Evolutionary conservation across 2,888 invertebrate genomes (phyloP), one percentile per base, ranked within the genome.

Genomic region (Oscheius sp.): DNA sequence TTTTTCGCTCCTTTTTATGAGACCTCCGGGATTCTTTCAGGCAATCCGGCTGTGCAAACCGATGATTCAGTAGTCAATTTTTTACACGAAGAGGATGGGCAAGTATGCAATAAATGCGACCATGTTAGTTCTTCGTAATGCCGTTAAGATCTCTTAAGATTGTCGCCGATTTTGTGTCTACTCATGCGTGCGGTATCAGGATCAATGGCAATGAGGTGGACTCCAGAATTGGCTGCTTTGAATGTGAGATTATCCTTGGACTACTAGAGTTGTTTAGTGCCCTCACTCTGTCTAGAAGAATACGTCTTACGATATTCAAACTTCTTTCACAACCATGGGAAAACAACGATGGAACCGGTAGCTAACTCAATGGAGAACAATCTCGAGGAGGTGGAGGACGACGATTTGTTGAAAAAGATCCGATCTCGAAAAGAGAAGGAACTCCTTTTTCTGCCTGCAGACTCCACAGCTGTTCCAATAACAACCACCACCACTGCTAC

Each of bases 121-220:
- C 78, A 48, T 70, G 80, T 76, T 17, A 20, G 65, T 29, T 34
- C 2, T 33, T 23, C 12, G 5, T 1, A 2, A 5, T 37, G 34
- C 23, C n/a, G 34, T 8, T 8, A 10, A 39, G 25, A 4, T 23
- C 34, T 8, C 31, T 34, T 57, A 15, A 64, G 65, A 61, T 53
- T 29, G 61, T 57, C 39, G 39, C 65, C 20, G 69, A 69, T 37
- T 57, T 63, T 33, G 48, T 76, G 52, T 73, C 82, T 12, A 73
- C 72, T 37, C 79, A 69, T 31, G 84, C 84, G 2, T 84, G 84
- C 70, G 84, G 82, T 8, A 70, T 82, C n/a, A 77, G 81, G 68
- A 69, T 77, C 6, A 58, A 70, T 27, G 73, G 71, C 29, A 80
- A 82, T 57, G 71, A 70, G 3, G 67, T 74, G 8, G 82, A 79